These are phyloP conservation scores for Megalops atlanticus DNA, from an alignment of 2,113 vertebrate genomes.

Conservation along the genomic window DNA sequence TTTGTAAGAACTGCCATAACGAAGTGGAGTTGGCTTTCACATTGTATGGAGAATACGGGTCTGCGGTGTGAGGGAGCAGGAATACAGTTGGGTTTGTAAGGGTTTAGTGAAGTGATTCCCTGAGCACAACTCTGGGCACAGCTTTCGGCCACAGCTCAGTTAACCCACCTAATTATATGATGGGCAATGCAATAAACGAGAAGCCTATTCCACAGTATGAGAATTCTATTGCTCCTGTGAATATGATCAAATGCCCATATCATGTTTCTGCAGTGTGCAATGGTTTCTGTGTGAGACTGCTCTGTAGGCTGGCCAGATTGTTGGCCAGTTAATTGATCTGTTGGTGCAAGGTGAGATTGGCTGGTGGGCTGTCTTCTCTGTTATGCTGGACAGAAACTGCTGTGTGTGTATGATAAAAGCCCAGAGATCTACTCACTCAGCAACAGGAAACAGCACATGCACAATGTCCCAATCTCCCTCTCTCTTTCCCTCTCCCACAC, in stretches of 20 bases:
- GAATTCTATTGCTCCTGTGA: background rate
- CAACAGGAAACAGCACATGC: background rate
- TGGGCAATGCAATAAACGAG: background rate
- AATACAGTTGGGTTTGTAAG: background rate
- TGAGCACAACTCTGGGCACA: background rate
- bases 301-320: background rate
- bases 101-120: background rate
- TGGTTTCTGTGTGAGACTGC: background rate
- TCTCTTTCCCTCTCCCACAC: too few species aligned
- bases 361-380: background rate
- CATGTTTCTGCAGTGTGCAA: background rate
- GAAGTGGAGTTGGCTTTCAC: background rate
- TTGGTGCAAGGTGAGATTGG: background rate
- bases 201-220: background rate
- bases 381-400: background rate
- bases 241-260: background rate
- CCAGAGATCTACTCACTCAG: background rate
- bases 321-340: too few species aligned
- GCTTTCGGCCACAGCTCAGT: background rate
- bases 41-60: background rate
- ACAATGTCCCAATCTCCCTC: too few species aligned
- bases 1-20: background rate
- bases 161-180: background rate
- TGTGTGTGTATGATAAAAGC: background rate
- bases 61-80: background rate